These are phyloP conservation scores for Takifugu bimaculatus DNA, from an alignment of 2,113 vertebrate genomes.

Conservation along the genomic window DNA sequence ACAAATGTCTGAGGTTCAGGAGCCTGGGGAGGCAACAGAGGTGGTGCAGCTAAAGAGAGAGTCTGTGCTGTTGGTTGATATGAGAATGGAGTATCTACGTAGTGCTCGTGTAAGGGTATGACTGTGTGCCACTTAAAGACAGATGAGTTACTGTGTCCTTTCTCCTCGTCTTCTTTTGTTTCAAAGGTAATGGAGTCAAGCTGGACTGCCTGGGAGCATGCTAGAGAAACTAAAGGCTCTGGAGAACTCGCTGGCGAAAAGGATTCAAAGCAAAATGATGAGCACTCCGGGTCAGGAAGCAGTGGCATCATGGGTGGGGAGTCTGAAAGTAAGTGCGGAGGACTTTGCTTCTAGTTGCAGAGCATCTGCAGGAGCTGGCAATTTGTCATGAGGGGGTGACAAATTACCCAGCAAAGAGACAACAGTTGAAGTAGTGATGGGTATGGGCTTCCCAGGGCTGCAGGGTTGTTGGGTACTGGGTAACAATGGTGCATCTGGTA, in stretches of 20 bases:
- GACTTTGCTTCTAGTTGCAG: conserved; percentile 13
- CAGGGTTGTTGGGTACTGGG: neutral
- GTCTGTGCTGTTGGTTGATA: conserved; percentile 34
- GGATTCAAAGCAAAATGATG: conserved; percentile 49
- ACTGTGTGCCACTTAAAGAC: conserved; percentile 68
- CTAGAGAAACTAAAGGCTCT: conserved; percentile 48
- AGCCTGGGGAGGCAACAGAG: conserved; percentile 22
- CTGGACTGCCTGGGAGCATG: conserved; percentile 24
- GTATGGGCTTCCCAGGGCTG: neutral
- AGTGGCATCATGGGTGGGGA: conserved; percentile 9
- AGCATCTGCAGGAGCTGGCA: conserved; percentile 1
- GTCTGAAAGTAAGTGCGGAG: conserved; percentile 20
- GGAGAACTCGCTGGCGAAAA: conserved; percentile 53
- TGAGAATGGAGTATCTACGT: conserved; percentile 29
- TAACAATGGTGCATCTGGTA: conserved; percentile 17
- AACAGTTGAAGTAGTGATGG: conserved; percentile 11
- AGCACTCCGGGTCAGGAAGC: conserved; percentile 46
- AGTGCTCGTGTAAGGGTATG: conserved; percentile 46
- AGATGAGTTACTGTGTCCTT: neutral
- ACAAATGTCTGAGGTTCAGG: conserved; percentile 14
- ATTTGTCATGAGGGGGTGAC: conserved; percentile 7
- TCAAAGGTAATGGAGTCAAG: neutral
- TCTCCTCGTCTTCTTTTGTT: too few relatives aligned
- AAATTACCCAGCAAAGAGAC: neutral
- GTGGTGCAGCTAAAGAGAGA: conserved; percentile 1